Conservation (phyloP, 2,113 vertebrate genomes). For the Caloenas nicobarica region DNA sequence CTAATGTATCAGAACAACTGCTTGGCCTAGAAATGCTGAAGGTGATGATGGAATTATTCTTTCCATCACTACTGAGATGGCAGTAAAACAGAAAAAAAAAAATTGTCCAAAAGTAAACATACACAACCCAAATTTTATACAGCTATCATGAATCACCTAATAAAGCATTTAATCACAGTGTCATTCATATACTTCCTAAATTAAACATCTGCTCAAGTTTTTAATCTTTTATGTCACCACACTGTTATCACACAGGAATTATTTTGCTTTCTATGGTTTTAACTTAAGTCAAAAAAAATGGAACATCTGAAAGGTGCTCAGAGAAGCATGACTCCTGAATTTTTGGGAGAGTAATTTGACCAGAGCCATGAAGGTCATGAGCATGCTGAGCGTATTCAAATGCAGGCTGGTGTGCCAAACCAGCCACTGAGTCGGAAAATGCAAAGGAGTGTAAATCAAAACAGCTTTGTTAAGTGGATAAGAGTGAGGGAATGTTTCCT, state of each 20-base stretch:
- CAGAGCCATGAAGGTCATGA: background rate
- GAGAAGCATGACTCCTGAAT: background rate
- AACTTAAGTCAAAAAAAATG: background rate
- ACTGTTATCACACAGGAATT: background rate
- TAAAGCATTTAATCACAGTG: background rate
- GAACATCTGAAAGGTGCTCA: background rate
- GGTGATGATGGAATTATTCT: background rate
- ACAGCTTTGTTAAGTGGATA: background rate
- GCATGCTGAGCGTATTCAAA: background rate
- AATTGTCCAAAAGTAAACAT: background rate
- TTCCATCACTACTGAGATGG: background rate
- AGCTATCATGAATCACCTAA: background rate
- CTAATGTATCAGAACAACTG: background rate
- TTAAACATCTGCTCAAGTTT: background rate
- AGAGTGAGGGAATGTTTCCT: background rate
- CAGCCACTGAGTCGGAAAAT: background rate
- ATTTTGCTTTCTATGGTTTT: background rate
- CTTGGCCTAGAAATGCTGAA: background rate
- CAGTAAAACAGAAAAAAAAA: background rate
- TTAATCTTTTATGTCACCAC: background rate
- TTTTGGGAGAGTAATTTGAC: background rate
- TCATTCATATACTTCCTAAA: background rate
- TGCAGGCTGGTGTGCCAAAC: background rate
- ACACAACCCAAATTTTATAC: background rate
- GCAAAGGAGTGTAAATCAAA: background rate